A percentile compares a stretch with the other conserved stretches of the same genome.
phyloP scores from a whole-genome alignment of 2,113 vertebrate genomes.

The Saiga tatarica region DNA sequence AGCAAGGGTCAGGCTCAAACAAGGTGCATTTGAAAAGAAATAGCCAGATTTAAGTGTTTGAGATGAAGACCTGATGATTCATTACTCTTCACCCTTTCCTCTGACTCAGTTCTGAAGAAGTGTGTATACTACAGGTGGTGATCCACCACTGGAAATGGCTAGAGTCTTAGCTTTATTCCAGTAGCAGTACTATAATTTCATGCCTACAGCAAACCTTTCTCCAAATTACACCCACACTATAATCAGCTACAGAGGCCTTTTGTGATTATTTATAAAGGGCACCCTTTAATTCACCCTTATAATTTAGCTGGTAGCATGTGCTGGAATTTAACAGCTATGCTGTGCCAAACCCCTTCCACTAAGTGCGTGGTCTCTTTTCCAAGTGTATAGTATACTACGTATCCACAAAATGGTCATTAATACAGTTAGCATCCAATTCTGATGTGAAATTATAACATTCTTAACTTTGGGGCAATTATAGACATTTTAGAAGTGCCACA shows the following conservation, averaged over 20 bases:
- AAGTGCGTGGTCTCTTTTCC: background rate
- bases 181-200: constrained; percentile 56
- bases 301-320: constrained; percentile 68
- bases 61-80: constrained; percentile 26
- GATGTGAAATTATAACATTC: background rate
- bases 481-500: background rate
- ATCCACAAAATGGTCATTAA: background rate
- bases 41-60: background rate
- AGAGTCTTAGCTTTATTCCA: constrained; percentile 21
- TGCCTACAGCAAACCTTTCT: constrained; percentile 66
- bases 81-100: background rate
- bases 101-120: constrained; percentile 50
- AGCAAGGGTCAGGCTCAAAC: background rate
- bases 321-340: constrained; percentile 45
- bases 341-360: constrained; percentile 3
- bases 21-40: background rate
- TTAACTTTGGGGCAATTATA: background rate
- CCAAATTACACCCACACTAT: constrained; percentile 65
- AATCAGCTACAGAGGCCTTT: constrained; percentile 65
- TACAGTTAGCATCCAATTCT: constrained; percentile 7
- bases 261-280: constrained; percentile 72
- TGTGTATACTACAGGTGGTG: background rate
- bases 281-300: constrained; percentile 66
- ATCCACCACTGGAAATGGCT: constrained; percentile 33
- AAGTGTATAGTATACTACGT: background rate